These are phyloP conservation scores for Drosophila equinoxialis DNA, from an alignment of 1,140 invertebrate species.

Conservation along the genomic window DNA sequence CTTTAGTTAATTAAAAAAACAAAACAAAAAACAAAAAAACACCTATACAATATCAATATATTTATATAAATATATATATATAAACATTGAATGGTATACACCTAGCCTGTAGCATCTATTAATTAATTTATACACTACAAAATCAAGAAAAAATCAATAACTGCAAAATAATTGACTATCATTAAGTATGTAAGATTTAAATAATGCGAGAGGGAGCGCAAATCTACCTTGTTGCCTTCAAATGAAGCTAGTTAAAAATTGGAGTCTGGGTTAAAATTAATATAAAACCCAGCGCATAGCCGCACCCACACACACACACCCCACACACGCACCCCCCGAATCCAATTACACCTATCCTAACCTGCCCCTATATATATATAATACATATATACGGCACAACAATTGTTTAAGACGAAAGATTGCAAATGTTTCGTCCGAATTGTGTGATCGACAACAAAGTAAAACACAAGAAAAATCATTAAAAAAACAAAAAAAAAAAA, in stretches of 20 bases:
- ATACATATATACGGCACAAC: constrained; percentile 2
- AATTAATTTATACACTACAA: constrained; percentile 59
- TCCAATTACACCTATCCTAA: background rate
- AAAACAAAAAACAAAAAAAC: background rate
- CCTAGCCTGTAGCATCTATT: constrained; percentile 64
- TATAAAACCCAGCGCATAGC: constrained; percentile 31
- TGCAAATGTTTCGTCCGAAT: constrained; percentile 65
- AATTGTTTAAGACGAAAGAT: constrained; percentile 43
- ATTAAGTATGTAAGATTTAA: constrained; percentile 28
- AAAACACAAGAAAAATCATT: background rate
- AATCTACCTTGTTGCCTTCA: constrained; percentile 83
- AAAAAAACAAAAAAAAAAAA: background rate
- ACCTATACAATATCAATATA: constrained; percentile 37
- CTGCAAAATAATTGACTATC: constrained; percentile 41
- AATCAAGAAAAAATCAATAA: constrained; percentile 24
- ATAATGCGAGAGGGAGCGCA: constrained; percentile 62
- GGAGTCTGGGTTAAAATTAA: constrained; percentile 39
- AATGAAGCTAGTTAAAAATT: constrained; percentile 82
- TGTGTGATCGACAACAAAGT: constrained; percentile 26
- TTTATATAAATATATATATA: constrained; percentile 39
- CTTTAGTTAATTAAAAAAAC: constrained; percentile 61
- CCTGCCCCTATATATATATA: background rate
- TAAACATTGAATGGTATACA: constrained; percentile 64
- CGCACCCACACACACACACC: constrained; percentile 19
- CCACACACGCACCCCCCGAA: constrained; percentile 11